A percentile compares a stretch with the other conserved stretches of the same genome.
These are phyloP conservation scores for Oscheius myriophilus DNA, from an alignment of 2,888 invertebrate genomes.

Conservation along the genomic window DNA sequence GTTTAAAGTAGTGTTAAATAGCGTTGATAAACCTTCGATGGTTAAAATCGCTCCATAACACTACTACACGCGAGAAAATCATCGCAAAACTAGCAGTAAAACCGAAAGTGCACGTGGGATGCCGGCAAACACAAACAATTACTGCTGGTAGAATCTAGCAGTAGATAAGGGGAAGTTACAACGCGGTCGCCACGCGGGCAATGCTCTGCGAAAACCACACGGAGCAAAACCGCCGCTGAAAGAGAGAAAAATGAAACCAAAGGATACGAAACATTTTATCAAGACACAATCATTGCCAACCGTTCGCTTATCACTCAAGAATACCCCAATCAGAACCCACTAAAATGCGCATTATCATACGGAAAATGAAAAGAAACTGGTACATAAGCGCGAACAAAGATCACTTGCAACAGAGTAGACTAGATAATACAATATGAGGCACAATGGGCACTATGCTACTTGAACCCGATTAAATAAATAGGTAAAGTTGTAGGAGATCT, in stretches of 20 bases:
- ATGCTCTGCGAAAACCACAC: background rate
- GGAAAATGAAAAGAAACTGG: background rate
- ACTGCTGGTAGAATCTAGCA: background rate
- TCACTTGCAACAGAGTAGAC: slow-evolving; percentile 7
- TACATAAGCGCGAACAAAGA: slow-evolving; percentile 10
- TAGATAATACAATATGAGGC: slow-evolving; percentile 7
- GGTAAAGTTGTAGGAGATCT: background rate
- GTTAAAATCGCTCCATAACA: too few species aligned
- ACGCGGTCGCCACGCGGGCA: background rate
- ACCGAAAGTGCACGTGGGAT: too few species aligned
- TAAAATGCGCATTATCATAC: slow-evolving; percentile 5
- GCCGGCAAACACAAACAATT: too few species aligned
- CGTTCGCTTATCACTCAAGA: too few species aligned
- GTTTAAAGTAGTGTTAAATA: too few species aligned
- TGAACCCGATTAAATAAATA: slow-evolving; percentile 8
- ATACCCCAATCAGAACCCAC: too few species aligned
- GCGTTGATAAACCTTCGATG: too few species aligned
- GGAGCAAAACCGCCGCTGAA: background rate
- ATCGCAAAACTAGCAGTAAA: too few species aligned
- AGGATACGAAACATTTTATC: too few species aligned
- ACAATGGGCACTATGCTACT: slow-evolving; percentile 15
- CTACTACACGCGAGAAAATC: too few species aligned
- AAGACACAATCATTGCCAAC: too few species aligned
- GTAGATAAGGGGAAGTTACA: slow-evolving; percentile 17
- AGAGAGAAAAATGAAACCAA: too few species aligned